Evolutionary conservation across 2,888 invertebrate species (phyloP), one percentile per base, ranked within the genome.

Genomic region (Pyrocoelia pectoralis): DNA sequence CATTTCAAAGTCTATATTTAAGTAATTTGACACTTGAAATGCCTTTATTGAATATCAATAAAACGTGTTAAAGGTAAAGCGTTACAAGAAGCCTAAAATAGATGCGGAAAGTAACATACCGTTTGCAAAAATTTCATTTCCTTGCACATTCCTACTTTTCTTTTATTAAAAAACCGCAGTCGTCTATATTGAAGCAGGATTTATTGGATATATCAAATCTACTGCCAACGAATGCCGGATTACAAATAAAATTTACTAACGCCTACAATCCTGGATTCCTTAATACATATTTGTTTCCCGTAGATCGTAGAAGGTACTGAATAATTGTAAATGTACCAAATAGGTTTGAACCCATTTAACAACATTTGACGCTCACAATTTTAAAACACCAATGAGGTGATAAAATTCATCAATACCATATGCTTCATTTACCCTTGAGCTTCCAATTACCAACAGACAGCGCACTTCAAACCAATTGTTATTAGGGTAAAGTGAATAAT

Each of bases 1-100:
- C 33, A 33, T 33, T n/a, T n/a, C 9, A n/a, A 33, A 46, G 18
- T 46, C 18, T 17, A 17, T n/a, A n/a, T 46, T 46, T 17, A 17
- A 10, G 46, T 46, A 46, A 46, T 46, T 46, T 46, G 46, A 46
- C 46, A 46, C 9, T 3, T 17, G 46, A 46, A 46, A 46, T 10
- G 46, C 17, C 17, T 46, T 43, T 14, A 46, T 46, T 46, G 17
- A 17, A 18, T 18, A 17, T 43, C 43, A 8, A 46, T 15, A 2
- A 6, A 41, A 41, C 14, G 14, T 13, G 46, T 46, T 46, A n/a
- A 15, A 46, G n/a, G 33, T 33, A 8, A 33, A 33, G n/a, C 33
- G n/a, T n/a, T 33, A 33, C 6, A 24, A 24, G 24, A 24, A 24
- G 10, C 2, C 33, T 33, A 33, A n/a, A 33, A 33, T 33, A 33